Conservation (phyloP, 37 sponge, comb jelly and placozoan genomes). For the Beroe forskalii region DNA sequence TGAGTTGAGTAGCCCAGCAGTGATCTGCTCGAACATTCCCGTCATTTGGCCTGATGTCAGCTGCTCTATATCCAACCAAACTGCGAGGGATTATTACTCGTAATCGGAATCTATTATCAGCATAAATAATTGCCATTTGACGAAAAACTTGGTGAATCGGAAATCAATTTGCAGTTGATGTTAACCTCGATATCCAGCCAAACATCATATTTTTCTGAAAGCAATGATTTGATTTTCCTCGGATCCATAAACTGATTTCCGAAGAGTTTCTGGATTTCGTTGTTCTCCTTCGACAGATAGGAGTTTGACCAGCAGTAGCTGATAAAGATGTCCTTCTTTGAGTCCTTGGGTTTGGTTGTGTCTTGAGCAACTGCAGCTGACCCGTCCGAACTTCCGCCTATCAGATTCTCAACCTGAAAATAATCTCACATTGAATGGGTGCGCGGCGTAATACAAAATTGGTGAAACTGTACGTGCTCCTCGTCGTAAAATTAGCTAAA, state of each 20-base stretch:
- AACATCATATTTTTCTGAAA: slow-evolving; percentile 28
- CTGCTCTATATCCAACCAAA: slow-evolving; percentile 64
- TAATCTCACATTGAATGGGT: too few relatives aligned
- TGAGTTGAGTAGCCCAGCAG: slow-evolving; percentile 32
- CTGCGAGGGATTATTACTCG: neutral
- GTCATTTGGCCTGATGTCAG: slow-evolving; percentile 47
- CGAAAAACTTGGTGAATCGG: neutral
- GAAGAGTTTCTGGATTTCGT: neutral
- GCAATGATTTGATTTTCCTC: neutral
- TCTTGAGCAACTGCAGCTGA: neutral
- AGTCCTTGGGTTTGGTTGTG: neutral
- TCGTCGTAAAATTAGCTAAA: too few relatives aligned
- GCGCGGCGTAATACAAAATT: too few relatives aligned
- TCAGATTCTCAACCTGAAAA: neutral
- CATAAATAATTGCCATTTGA: neutral
- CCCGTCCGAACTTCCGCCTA: neutral
- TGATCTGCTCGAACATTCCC: slow-evolving; percentile 65
- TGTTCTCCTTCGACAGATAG: neutral
- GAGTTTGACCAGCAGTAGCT: slow-evolving; percentile 66
- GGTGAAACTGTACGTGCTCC: too few relatives aligned
- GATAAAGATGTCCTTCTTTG: slow-evolving; percentile 28
- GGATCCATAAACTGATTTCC: slow-evolving; percentile 38
- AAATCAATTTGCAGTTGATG: too few relatives aligned
- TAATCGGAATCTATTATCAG: neutral
- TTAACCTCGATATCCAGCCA: slow-evolving; percentile 63